Evolutionary conservation across 2,797 vertebrate species (phyloP), one percentile per base, ranked within the genome.

Genomic region (Novumbra hubbsi): DNA sequence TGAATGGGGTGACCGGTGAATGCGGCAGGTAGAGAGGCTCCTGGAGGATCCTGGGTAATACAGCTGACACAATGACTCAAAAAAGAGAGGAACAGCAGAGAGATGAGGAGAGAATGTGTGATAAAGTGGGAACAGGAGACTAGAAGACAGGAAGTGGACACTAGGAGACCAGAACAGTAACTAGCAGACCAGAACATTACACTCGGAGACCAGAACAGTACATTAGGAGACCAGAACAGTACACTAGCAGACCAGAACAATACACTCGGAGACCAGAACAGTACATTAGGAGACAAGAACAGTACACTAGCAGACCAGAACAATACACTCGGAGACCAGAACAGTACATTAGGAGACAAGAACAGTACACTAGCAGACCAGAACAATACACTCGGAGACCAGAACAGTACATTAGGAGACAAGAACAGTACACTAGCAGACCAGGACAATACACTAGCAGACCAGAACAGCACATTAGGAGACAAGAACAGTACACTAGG

Each of bases 1-100:
- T 87, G 83, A 87, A 80, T 85, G 84, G 93, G 93, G 92, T 93
- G 92, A 91, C 90, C 85, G 38, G 87, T 85, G 86, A 84, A 91
- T 93, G 92, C 89, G 87, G 91, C 92, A 93, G 92, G 92, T 93
- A 87, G 81, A 45, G 41, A 41, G 41, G 7, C 41, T 45, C 41
- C n/a, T 19, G 75, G 72, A 79, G 76, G 70, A 79, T 82, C 83
- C 81, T 87, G 82, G 76, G 68, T 74, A 84, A 85, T 87, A 77
- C 60, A 78, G 72, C 80, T 68, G 71, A 48, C 28, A 38, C 69
- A 68, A 6, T 41, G 7, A n/a, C 6, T n/a, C n/a, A n/a, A n/a
- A n/a, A n/a, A n/a, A 74, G 65, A 60, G 27, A 68, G 19, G 50
- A 34, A 72, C 49, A 34, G 62, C 24, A 60, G 72, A 34, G 63